phyloP scores from a whole-genome alignment of 2,888 invertebrate species.

The Azorinus chamasolen region DNA sequence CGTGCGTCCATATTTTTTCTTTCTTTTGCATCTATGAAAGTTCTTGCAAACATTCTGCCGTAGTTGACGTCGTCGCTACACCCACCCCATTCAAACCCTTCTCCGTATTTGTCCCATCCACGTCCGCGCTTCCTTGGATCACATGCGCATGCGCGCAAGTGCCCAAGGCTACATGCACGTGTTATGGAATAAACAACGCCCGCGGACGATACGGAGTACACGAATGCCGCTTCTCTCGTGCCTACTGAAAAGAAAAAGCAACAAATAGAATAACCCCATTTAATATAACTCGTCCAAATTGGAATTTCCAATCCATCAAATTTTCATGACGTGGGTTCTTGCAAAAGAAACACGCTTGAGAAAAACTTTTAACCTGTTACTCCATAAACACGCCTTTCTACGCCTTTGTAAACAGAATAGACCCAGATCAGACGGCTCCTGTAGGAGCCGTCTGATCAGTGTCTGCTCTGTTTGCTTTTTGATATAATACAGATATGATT shows the following conservation, averaged over 20 bases:
- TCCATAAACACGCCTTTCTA: too few species aligned
- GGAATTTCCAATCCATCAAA: too few species aligned
- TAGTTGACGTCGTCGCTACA: slow-evolving; percentile 88
- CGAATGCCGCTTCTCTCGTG: slow-evolving; percentile 88
- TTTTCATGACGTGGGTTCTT: too few species aligned
- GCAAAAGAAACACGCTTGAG: too few species aligned
- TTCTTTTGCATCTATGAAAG: slow-evolving; percentile 97
- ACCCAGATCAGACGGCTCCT: too few species aligned
- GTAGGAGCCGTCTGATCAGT: too few species aligned
- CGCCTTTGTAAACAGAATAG: too few species aligned
- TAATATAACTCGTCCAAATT: background rate
- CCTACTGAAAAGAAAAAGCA: slow-evolving; percentile 81
- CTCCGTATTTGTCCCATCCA: slow-evolving; percentile 75
- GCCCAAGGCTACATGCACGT: slow-evolving; percentile 96
- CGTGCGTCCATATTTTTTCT: slow-evolving; percentile 89
- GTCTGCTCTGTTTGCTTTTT: too few species aligned
- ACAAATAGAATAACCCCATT: background rate
- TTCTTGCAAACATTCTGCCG: slow-evolving; percentile 93
- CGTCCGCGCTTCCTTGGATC: slow-evolving; percentile 82
- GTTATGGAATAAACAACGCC: slow-evolving; percentile 95
- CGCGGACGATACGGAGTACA: slow-evolving; percentile 88
- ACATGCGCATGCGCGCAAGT: slow-evolving; percentile 95
- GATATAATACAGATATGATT: too few species aligned
- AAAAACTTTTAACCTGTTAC: too few species aligned
- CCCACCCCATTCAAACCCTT: slow-evolving; percentile 92